These are phyloP conservation scores for Trinectes maculatus DNA, from an alignment of 2,113 vertebrate genomes.

Conservation along the genomic window DNA sequence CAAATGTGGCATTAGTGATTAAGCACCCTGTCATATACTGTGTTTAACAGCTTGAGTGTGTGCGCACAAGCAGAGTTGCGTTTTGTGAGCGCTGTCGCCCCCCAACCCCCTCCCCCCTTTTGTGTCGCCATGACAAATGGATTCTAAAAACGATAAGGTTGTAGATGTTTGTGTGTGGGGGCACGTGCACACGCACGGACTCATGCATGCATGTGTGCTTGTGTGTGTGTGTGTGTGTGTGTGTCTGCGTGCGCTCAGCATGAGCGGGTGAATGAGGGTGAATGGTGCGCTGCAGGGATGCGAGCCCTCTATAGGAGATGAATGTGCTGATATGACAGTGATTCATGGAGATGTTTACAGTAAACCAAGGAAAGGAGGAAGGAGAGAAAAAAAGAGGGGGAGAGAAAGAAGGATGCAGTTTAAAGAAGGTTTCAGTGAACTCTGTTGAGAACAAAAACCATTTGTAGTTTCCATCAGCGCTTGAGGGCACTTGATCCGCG, in stretches of 20 bases:
- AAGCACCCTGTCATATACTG: constrained; percentile 17
- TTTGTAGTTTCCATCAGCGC: constrained; percentile 39
- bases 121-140: constrained; percentile 54
- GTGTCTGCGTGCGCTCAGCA: constrained; percentile 39
- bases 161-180: constrained; percentile 7
- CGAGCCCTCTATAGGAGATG: constrained; percentile 57
- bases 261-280: constrained; percentile 48
- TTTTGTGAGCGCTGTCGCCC: constrained; percentile 17
- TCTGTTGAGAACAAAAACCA: constrained; percentile 29
- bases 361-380: constrained; percentile 53
- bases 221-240: constrained; percentile 6
- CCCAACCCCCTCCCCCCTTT: too few species aligned
- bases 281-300: constrained; percentile 61
- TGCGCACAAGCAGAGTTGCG: constrained; percentile 9
- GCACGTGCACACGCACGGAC: constrained; percentile 23
- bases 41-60: constrained; percentile 37
- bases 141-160: constrained; percentile 42
- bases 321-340: constrained; percentile 80
- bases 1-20: constrained; percentile 27
- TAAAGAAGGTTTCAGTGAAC: constrained; percentile 51
- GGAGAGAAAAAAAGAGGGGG: constrained; percentile 23
- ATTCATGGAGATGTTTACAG: constrained; percentile 80
- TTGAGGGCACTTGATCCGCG: constrained; percentile 54
- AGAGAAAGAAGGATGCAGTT: constrained; percentile 8
- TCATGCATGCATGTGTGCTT: constrained; percentile 21